Percentiles rank a stretch among this genome's conserved stretches.
Evolutionary conservation across 2,797 vertebrate genomes (phyloP).

Genomic region (Malacoctenus gilli): DNA sequence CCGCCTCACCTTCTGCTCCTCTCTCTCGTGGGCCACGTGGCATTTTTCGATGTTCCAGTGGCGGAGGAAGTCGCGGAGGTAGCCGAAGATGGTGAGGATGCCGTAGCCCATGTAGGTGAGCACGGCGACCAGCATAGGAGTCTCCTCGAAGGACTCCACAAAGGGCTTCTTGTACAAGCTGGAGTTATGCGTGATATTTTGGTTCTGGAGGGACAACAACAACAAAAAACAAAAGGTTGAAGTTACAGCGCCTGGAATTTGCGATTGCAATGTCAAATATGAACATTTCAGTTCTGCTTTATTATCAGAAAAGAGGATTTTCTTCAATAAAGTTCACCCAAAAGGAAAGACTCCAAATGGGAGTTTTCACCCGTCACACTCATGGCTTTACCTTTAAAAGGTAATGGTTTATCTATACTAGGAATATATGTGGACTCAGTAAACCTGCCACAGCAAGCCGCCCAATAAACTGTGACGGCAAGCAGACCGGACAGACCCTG

Average conservation of each 20-base stretch:
- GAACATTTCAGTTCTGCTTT: too few relatives aligned
- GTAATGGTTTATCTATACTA: constrained; percentile 10
- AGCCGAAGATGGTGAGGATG: constrained; percentile 97
- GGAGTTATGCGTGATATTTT: constrained; percentile 83
- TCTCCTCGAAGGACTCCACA: constrained; percentile 93
- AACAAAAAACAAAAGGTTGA: background rate
- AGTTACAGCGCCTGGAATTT: too few relatives aligned
- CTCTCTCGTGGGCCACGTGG: constrained; percentile 90
- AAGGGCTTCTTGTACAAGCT: constrained; percentile 91
- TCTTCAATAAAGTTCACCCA: background rate
- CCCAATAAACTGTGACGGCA: constrained; percentile 20
- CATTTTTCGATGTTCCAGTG: constrained; percentile 96
- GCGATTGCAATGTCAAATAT: too few relatives aligned
- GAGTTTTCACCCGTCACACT: background rate
- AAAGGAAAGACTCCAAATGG: background rate
- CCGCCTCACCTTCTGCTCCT: constrained; percentile 89
- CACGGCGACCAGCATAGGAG: constrained; percentile 94
- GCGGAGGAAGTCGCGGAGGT: constrained; percentile 94
- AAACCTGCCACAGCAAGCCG: constrained; percentile 6
- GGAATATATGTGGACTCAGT: constrained; percentile 29
- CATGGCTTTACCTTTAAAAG: constrained; percentile 11
- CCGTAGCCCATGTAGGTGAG: constrained; percentile 97
- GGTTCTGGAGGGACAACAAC: constrained; percentile 55
- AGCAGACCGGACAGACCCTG: constrained; percentile 5
- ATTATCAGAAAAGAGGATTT: background rate